Base-by-base conservation (phyloP, 2,888 invertebrate genomes). In the Ichneumon xanthorius region DNA sequence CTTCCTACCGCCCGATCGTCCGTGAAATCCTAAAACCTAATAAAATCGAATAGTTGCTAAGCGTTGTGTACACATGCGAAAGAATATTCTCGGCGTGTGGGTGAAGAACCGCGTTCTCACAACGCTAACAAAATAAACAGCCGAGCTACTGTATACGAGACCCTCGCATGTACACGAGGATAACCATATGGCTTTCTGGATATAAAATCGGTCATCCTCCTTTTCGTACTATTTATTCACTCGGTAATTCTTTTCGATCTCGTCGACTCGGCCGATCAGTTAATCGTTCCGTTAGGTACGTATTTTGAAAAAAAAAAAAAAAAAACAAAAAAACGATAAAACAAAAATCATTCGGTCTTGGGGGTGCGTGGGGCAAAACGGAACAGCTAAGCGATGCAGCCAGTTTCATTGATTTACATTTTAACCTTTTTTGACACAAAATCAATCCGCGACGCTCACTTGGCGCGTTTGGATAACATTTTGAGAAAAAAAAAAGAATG, bases 11-110 rank as follows among this genome's bases (percentile, higher is more conserved):
- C 22, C 50, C 45, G 55, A 86, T 65, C 73, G 71, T 65, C n/a
- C 63, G 40, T 53, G 79, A 91, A 91, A 92, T 92, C 88, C 89
- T 92, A 91, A 93, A 92, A 93, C 89, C 93, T 92, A 93, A 93
- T 93, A 93, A 93, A 93, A 93, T 93, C 93, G 90, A 93, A 93
- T 93, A 93, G 92, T 93, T 87, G 87, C 87, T 87, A 14, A 87
- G 79, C 88, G 87, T 88, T 91, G 88, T 93, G 89, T 92, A 92
- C 90, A 91, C 88, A 91, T 89, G 87, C 85, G 79, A 85, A 87
- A 89, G 90, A 92, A 92, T 92, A 92, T 93, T 92, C 91, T 91
- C 90, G 88, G 91, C 90, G 89, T 92, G 90, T 90, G 89, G 90
- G 90, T 89, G 88, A 88, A 89, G 88, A 73, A 70, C 73, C 76